Base-by-base conservation (phyloP, 2,113 vertebrate genomes). In the Lathamus discolor region DNA sequence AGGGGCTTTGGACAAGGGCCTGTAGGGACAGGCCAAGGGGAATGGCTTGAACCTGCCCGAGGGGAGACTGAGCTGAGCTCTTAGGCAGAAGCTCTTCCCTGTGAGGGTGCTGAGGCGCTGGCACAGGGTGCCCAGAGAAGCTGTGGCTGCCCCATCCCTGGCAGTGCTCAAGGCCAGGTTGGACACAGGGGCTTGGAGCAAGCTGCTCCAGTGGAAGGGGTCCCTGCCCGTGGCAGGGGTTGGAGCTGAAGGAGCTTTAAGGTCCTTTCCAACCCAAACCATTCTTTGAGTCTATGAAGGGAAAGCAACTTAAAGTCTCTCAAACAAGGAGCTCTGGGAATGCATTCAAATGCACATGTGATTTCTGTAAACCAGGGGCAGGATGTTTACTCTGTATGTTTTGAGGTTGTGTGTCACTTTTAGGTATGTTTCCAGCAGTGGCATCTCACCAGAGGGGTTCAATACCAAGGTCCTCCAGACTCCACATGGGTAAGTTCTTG, bases 171-270 rank as follows among this genome's bases (percentile, higher is more conserved):
- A n/a, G n/a, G n/a, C n/a, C n/a, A n/a, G 33, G 57, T 24, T 35
- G 57, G 57, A 59, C 57, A 15, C 1, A 35, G 22, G 57, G 2
- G 57, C 33, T 59, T 59, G 57, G 33, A 35, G 33, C 57, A 35
- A 35, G 33, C 57, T 35, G 57, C 13, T 35, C 3, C 13, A 2
- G 57, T 24, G 57, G 57, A 35, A 59, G 57, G 33, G 0, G 57
- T 59, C 33, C 57, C 57, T 59, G 33, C 33, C 57, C 1, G 2
- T 15, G 33, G 2, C 57, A 59, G 33, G 33, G 13, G 9, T 15
- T 35, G 13, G 33, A 5, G 0, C 9, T 59, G 57, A 13, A 7
- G n/a, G n/a, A n/a, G n/a, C n/a, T n/a, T n/a, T n/a, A n/a, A n/a
- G 22, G 20, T 35, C 13, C 33, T 4, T 59, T 23, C 19, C 33